Conservation (phyloP, 2,113 vertebrate genomes). For the Morone saxatilis region DNA sequence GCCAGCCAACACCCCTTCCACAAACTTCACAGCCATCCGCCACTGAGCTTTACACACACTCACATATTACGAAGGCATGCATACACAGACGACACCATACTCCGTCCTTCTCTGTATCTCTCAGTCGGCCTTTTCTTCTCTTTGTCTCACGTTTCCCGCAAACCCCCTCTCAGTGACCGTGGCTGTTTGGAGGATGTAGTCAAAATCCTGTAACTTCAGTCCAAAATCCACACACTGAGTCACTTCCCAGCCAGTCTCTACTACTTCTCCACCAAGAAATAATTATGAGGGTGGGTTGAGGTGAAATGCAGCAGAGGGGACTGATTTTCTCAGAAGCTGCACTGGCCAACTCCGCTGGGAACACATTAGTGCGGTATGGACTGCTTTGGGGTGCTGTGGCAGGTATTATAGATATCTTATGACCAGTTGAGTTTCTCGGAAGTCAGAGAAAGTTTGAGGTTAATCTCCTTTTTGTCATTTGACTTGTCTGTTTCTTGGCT, state of each 20-base stretch:
- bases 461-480: neutral
- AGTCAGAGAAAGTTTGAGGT: neutral
- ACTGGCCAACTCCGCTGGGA: neutral
- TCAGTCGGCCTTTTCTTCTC: neutral
- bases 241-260: slow-evolving; percentile 55
- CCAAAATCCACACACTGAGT: slow-evolving; percentile 66
- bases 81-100: slow-evolving; percentile 6
- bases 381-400: neutral
- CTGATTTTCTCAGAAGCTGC: slow-evolving; percentile 39
- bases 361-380: slow-evolving; percentile 14
- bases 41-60: slow-evolving; percentile 59
- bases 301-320: slow-evolving; percentile 41
- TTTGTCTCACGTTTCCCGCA: slow-evolving; percentile 61
- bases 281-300: slow-evolving; percentile 37
- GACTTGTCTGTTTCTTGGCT: neutral
- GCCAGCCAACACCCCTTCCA: slow-evolving; percentile 80
- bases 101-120: slow-evolving; percentile 25
- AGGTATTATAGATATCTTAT: slow-evolving; percentile 8
- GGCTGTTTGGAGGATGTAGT: slow-evolving; percentile 32
- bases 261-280: slow-evolving; percentile 40
- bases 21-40: slow-evolving; percentile 82
- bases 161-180: slow-evolving; percentile 32
- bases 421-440: slow-evolving; percentile 22
- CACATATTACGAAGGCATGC: slow-evolving; percentile 34
- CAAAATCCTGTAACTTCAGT: slow-evolving; percentile 27